Evolutionary conservation across 2,113 vertebrate genomes (phyloP).

Genomic region (Sorex araneus): DNA sequence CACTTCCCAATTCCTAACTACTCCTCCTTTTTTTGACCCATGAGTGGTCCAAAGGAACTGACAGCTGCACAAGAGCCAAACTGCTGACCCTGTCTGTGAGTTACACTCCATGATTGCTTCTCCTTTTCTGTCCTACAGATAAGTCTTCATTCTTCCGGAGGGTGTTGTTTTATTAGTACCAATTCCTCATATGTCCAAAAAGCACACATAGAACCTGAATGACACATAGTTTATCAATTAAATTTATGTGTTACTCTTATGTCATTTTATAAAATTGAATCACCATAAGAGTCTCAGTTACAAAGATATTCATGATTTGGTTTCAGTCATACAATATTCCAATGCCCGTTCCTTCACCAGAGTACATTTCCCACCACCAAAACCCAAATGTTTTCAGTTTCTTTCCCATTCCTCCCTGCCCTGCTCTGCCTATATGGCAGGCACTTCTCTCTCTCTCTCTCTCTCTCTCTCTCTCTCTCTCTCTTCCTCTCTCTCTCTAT

Average conservation of each 20-base stretch:
- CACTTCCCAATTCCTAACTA: not conserved
- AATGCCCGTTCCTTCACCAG: no score
- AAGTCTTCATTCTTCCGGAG: not conserved
- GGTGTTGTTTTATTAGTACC: not conserved
- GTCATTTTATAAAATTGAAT: not conserved
- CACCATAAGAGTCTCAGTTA: not conserved
- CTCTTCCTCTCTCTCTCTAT: no score
- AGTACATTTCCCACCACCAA: no score
- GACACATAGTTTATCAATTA: not conserved
- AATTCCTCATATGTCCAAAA: not conserved
- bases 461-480: no score
- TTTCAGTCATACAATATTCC: no score
- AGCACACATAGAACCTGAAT: not conserved
- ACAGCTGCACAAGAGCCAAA: rapidly evolving
- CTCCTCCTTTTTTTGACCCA: not conserved
- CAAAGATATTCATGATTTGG: no score
- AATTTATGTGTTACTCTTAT: constrained; percentile 3
- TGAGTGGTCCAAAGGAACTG: not conserved
- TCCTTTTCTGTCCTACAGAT: not conserved
- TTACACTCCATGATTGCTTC: not conserved
- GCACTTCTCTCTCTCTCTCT: no score
- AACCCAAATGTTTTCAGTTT: no score
- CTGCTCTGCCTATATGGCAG: no score
- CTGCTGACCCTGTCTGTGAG: rapidly evolving
- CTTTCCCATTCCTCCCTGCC: no score